A percentile compares a stretch with the other conserved stretches of the same genome.
These are phyloP conservation scores for Magallana angulata DNA, from an alignment of 1,140 invertebrate genomes.

Conservation along the genomic window DNA sequence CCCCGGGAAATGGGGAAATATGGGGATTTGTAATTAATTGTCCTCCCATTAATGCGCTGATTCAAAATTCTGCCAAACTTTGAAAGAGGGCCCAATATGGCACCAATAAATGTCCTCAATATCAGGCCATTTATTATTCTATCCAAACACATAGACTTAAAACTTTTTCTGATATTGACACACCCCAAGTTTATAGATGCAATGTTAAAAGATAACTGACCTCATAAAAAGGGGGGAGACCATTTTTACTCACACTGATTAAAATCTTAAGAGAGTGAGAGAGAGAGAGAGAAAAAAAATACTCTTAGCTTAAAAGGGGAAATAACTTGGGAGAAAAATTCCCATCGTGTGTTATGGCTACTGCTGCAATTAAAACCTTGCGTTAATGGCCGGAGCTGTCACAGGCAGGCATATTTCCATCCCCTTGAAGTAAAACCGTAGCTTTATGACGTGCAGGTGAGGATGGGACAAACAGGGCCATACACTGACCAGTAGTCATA, in stretches of 20 bases:
- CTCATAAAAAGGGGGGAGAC: slow-evolving; percentile 17
- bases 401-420: neutral
- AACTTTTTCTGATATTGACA: slow-evolving; percentile 32
- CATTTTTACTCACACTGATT: neutral
- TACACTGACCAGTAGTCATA: slow-evolving; percentile 11
- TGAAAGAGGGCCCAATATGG: slow-evolving; percentile 26
- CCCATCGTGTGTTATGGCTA: neutral
- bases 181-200: slow-evolving; percentile 5
- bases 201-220: slow-evolving; percentile 21
- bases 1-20: neutral
- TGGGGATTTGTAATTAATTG: slow-evolving; percentile 31
- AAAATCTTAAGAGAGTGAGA: neutral
- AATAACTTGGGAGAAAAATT: neutral
- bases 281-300: neutral
- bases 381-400: slow-evolving; percentile 22
- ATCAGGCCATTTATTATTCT: slow-evolving; percentile 27
- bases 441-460: slow-evolving; percentile 31
- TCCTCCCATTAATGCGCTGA: slow-evolving; percentile 4
- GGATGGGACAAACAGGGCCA: neutral
- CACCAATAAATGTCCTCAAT: slow-evolving; percentile 2
- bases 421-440: slow-evolving; percentile 23
- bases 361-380: slow-evolving; percentile 23
- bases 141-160: slow-evolving; percentile 15
- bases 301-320: slow-evolving; percentile 26
- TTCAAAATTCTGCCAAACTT: slow-evolving; percentile 31